Percentiles rank a stretch among this genome's conserved stretches.
These are phyloP conservation scores for Alca torda DNA, from an alignment of 2,797 vertebrate species.

Conservation along the genomic window DNA sequence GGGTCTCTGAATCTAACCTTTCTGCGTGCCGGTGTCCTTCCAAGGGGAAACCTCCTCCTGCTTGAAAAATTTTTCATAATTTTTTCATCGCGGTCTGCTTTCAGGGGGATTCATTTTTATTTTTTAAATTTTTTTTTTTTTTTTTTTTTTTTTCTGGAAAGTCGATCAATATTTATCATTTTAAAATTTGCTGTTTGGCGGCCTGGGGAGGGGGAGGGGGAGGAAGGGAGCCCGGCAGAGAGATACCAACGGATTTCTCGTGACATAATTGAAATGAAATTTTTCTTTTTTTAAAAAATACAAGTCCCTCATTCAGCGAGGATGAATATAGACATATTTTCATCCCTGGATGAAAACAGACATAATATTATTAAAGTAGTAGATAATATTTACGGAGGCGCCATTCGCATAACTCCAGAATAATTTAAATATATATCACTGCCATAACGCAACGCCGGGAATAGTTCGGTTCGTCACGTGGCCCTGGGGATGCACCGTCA, in stretches of 20 bases:
- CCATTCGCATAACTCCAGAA: not conserved
- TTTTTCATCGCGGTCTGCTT: not conserved
- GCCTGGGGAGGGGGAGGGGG: not conserved
- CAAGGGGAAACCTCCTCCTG: not conserved
- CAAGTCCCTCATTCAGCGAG: not conserved
- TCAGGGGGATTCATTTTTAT: not conserved
- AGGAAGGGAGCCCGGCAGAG: not conserved
- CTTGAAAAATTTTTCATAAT: not conserved
- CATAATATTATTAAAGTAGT: conserved; percentile 25
- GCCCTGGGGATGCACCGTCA: not conserved
- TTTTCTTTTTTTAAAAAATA: not conserved
- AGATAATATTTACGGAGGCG: conserved; percentile 30
- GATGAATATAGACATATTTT: not conserved
- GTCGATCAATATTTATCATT: conserved; percentile 48
- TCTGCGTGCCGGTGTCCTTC: not conserved
- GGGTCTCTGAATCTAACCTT: not conserved
- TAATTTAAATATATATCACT: conserved; percentile 19
- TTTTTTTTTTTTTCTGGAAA: not conserved
- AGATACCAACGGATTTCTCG: not conserved
- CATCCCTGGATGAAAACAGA: conserved; percentile 8
- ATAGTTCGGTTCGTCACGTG: not conserved
- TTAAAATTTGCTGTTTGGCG: conserved; percentile 14
- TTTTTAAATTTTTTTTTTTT: not conserved
- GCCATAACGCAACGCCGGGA: not conserved
- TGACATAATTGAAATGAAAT: not conserved